Base-by-base conservation (phyloP, 2,113 vertebrate species). In the Leptodactylus fuscus region DNA sequence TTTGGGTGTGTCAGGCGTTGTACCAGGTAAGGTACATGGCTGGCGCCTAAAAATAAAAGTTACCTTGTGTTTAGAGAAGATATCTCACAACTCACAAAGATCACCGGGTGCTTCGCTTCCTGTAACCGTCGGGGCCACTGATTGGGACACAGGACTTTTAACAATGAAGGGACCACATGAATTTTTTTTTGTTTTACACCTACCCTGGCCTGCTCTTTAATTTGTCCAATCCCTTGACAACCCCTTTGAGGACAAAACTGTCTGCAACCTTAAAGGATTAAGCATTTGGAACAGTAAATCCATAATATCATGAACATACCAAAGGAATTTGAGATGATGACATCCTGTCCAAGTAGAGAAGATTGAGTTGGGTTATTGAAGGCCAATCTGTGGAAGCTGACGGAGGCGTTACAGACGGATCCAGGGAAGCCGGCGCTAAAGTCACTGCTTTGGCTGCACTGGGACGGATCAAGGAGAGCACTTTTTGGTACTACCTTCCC, bases 381-480 rank as follows among this genome's bases (percentile, higher is more conserved):
- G 0, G 92, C 82, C 85, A 97, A 18, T 0, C 96, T 94, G 60
- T 96, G 94, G 88, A 97, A 96, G 83, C 87, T 84, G 76, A 95
- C 91, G 0, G 93, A 93, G 41, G 92, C 11, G 1, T 97, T 94
- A 55, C 96, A 97, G 46, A 97, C 87, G 1, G 90, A 90, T 1
- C 92, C 95, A 0, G 95, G 94, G 86, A 94, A 94, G 0, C 91
- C 95, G 10, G 89, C 7, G 20, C 96, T 97, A 95, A 95, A 97
- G 11, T 95, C 91, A 0, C 81, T 77, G 7, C 87, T 90, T 34
- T 85, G 88, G 13, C 87, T 81, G 53, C 96, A 97, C 55, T 93
- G 95, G 0, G 90, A 90, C 0, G 93, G 95, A 80, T 97, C 95
- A 65, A 97, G 89, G 49, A 97, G 49, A 1, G 53, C 0, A 81